These are phyloP conservation scores for Diadegma fenestrale DNA, from an alignment of 2,888 invertebrate species.

Conservation along the genomic window DNA sequence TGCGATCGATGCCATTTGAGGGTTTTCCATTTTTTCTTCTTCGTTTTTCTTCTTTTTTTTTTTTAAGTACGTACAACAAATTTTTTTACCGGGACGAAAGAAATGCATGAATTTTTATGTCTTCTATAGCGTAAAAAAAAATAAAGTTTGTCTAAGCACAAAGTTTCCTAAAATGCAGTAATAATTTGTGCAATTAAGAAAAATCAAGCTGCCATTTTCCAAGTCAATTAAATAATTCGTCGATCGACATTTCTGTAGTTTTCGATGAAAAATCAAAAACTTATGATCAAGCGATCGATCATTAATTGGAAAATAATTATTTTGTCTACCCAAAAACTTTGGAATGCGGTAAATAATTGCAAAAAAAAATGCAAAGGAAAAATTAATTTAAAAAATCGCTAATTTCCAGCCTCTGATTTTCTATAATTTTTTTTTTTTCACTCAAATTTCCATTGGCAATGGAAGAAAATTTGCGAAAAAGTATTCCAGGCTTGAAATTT, in stretches of 20 bases:
- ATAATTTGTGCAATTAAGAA: not conserved
- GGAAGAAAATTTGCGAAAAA: no score
- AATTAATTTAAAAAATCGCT: no score
- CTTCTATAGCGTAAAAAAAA: not conserved
- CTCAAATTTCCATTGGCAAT: no score
- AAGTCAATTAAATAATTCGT: not conserved
- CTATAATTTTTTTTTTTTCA: no score
- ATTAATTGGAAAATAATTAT: no score
- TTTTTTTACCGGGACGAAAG: not conserved
- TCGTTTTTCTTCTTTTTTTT: not conserved
- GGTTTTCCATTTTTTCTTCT: not conserved
- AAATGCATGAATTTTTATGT: not conserved
- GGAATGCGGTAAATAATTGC: no score
- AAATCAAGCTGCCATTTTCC: not conserved
- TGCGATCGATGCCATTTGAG: not conserved
- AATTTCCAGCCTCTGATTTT: no score
- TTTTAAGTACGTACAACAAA: conserved; percentile 5
- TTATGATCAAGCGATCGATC: no score
- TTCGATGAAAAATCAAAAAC: not conserved
- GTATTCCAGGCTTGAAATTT: no score
- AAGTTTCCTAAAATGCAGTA: not conserved
- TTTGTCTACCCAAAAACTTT: no score
- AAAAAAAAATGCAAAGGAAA: no score
- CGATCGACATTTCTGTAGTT: not conserved
- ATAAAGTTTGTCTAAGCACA: not conserved